Conservation (phyloP, 1,140 invertebrate species). For the Acyrthosiphon pisum region DNA sequence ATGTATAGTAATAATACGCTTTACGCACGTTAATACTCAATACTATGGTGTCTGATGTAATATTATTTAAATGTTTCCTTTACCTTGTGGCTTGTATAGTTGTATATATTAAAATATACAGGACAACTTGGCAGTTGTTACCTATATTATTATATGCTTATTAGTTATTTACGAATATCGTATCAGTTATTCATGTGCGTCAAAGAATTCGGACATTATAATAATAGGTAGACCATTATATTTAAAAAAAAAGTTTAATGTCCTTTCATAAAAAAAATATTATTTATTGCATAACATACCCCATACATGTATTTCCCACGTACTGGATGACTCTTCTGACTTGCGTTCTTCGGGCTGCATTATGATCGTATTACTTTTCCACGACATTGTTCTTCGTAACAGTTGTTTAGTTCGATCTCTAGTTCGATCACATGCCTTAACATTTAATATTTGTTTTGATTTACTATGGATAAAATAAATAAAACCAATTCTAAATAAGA, state of each 20-base stretch:
- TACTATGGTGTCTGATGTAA: not conserved
- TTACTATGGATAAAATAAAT: slow-evolving; percentile 42
- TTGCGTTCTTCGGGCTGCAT: slow-evolving; percentile 61
- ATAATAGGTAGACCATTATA: not conserved
- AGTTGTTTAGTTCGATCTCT: slow-evolving; percentile 74
- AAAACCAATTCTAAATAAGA: slow-evolving; percentile 1
- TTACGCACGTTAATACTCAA: not conserved
- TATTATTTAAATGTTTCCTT: not conserved
- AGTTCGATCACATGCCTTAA: slow-evolving; percentile 72
- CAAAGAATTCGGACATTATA: not conserved
- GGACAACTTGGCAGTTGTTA: not conserved
- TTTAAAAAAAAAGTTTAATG: not conserved
- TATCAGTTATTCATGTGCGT: not conserved
- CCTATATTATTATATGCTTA: not conserved
- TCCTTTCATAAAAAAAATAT: not conserved
- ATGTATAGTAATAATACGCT: not conserved
- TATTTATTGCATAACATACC: slow-evolving; percentile 65
- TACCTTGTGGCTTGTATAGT: not conserved
- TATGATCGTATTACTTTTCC: slow-evolving; percentile 64
- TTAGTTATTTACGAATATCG: not conserved
- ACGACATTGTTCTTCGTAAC: slow-evolving; percentile 71
- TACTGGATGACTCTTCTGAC: slow-evolving; percentile 59
- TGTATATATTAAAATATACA: not conserved
- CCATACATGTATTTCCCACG: slow-evolving; percentile 78
- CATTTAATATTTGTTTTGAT: slow-evolving; percentile 31